phyloP scores from a whole-genome alignment of 2,797 vertebrate genomes.

The Cetoscarus ocellatus region DNA sequence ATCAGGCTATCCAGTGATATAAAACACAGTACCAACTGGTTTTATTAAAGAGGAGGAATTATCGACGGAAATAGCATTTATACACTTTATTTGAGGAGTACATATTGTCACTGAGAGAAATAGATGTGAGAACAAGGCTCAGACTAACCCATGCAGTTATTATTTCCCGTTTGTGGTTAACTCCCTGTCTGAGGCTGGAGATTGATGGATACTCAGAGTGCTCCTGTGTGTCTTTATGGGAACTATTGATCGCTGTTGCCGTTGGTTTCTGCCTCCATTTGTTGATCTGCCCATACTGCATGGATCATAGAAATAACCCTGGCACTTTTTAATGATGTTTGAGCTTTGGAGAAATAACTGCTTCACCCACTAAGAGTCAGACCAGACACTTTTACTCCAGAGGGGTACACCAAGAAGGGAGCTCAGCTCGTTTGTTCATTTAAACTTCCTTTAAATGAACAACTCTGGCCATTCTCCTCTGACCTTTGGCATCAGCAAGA shows the following conservation, averaged over 20 bases:
- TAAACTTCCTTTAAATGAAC: too few species aligned
- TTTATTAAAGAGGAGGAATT: too few species aligned
- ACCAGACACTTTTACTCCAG: background rate
- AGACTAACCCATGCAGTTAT: conserved; percentile 60
- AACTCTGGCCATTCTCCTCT: too few species aligned
- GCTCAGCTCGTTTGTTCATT: too few species aligned
- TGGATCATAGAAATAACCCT: conserved; percentile 73
- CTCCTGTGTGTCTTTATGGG: conserved; percentile 81
- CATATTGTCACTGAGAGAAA: conserved; percentile 3
- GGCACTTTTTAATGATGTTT: conserved; percentile 72
- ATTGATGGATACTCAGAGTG: conserved; percentile 83
- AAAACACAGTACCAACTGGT: too few species aligned
- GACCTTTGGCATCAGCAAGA: too few species aligned
- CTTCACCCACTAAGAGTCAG: conserved; percentile 49
- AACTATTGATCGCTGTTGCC: conserved; percentile 84
- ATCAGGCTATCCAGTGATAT: too few species aligned
- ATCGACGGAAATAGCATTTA: too few species aligned
- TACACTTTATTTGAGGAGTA: too few species aligned
- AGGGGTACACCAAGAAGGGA: too few species aligned
- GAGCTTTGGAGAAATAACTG: conserved; percentile 49
- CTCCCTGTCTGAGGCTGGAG: conserved; percentile 69
- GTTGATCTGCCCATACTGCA: conserved; percentile 78
- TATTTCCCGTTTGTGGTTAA: conserved; percentile 74
- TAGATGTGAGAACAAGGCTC: conserved; percentile 39
- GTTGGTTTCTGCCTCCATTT: conserved; percentile 83